Base-by-base conservation (phyloP, 2,888 invertebrate genomes). In the Hypselothyrea guttata region DNA sequence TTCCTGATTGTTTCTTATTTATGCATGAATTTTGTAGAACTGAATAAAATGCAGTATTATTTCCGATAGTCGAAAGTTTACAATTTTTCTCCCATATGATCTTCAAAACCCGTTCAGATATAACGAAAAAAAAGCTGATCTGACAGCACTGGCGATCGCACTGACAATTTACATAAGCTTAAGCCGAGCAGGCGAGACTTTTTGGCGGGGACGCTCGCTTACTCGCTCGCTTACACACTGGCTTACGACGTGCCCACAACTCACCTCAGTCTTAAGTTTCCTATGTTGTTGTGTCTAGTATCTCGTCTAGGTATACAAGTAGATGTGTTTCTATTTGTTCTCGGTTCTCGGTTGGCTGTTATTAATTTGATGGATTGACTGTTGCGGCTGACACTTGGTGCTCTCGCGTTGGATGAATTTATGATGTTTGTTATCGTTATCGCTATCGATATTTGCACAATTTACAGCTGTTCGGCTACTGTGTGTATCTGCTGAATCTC, bases 211-310 rank as follows among this genome's bases (percentile, higher is more conserved):
- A 27, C 15, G 16, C 13, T 37, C 37, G 8, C 34, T 8, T 35
- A 16, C 22, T 47, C 34, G 47, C 15, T 40, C n/a, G 16, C 8
- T 45, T 8, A 51, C 16, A 37, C 28, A 45, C 13, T 42, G 18
- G 37, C n/a, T 41, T 5, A 35, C 3, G 13, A 13, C 15, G 15
- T 11, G 7, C 12, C 28, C 33, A 33, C 28, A 73, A 89, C 87
- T 88, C 84, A 88, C 88, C 88, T 88, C 88, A 89, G 89, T 88
- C 89, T 88, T 88, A 82, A 86, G 82, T 87, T 86, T 88, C 81
- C 84, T 85, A 85, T 76, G 82, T 73, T 86, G 71, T 60, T 61
- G 73, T 55, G 11, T 11, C 22, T 41, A 27, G 11, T 71, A 72
- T 75, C 74, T 70, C 75, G 70, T 76, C 41, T 62, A 55, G 38